Base-by-base conservation (phyloP, 2,113 vertebrate genomes). In the Eudorcas thomsonii region DNA sequence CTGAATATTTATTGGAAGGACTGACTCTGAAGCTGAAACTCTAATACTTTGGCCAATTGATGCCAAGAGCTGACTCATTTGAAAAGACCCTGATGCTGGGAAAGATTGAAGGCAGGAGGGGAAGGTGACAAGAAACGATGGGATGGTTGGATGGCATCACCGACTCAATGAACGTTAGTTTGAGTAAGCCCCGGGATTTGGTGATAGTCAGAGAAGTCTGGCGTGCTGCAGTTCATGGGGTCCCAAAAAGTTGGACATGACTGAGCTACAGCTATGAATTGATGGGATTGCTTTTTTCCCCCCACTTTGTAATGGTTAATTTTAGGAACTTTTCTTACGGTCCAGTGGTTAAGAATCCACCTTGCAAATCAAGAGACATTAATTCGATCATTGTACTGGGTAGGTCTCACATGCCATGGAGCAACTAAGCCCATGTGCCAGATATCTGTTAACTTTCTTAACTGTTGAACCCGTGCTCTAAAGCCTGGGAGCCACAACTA, bases 231-330 rank as follows among this genome's bases (percentile, higher is more conserved):
- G 67, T 71, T 21, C n/a, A 36, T 3, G n/a, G n/a, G 9, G 19
- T 36, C 5, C 1, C n/a, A 36, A 39, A 5, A 19, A 36, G n/a
- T 71, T 2, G 0, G 67, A 12, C 19, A 71, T 1, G 19, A 71
- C 67, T 71, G 67, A 71, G 64, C n/a, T 2, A 71, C 2, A 0
- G n/a, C 5, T 36, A 5, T 71, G n/a, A 71, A 71, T 6, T 71
- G 21, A 74, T 25, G 10, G 36, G 36, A 43, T 25, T 71, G 64
- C 64, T 71, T 71, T 11, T 39, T 39, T 23, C 45, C 45, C 45
- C 1, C 36, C 11, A 2, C 21, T 74, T 74, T 25, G 12, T 39
- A 39, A 43, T 74, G 36, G 71, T 74, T 74, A 43, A 43, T 43
- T 74, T 25, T 74, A 43, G 71, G 21, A 74, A 25, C 71, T 74